Base-by-base conservation (phyloP, 2,113 vertebrate genomes). In the Atlantisia rogersi region DNA sequence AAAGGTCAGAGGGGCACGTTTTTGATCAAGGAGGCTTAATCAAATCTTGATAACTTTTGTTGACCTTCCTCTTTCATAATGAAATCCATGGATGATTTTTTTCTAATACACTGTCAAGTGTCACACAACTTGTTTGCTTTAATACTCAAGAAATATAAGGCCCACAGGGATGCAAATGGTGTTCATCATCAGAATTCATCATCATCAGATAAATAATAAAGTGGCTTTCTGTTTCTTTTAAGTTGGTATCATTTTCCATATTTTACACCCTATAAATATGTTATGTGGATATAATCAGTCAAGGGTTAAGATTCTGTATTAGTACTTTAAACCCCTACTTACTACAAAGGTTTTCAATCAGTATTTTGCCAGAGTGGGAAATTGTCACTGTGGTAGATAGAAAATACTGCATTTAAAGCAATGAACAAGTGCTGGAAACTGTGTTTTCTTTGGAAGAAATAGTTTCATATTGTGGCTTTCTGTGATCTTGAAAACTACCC, bases 1-100 rank as follows among this genome's bases (percentile, higher is more conserved):
- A 65, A 52, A 79, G 70, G 65, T 92, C 67, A 46, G 46, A 79
- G 55, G 25, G 22, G 12, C 73, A 12, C 0, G 0, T 35, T 86
- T 84, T 82, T 81, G 80, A 95, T 93, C 42, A 68, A 86, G 82
- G 75, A 83, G 17, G 11, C 55, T 83, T 22, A 58, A 31, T 94
- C 32, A 70, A 46, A 75, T 90, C 62, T 58, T 81, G 64, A 26
- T 92, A 83, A 65, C 53, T 92, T 82, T 53, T 64, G 37, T 21
- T 86, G 68, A 94, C 68, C 64, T 94, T 86, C 67, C 40, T 91
- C 18, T 92, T 95, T 59, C 32, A 15, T 71, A 75, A 82, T 84
- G 32, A 94, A 71, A 81, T 91, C 65, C 17, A 26, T 56, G 12
- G 22, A 12, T 78, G 15, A 13, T 59, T 68, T 85, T 63, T 39